Conservation (phyloP, 2,113 vertebrate genomes). For the Mellivora capensis region DNA sequence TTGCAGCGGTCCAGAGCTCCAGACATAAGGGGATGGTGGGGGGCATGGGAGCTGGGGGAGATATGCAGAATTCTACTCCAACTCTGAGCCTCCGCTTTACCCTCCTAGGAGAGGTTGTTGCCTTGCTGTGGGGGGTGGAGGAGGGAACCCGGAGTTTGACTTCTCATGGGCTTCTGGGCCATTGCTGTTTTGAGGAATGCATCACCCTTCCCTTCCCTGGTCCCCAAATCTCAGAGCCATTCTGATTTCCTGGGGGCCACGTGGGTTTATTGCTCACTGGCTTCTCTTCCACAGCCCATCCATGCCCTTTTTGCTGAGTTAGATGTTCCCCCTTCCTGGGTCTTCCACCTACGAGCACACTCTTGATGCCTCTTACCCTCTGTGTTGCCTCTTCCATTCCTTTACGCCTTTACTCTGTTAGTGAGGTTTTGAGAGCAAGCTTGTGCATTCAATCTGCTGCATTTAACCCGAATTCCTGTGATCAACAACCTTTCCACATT, state of each 20-base stretch:
- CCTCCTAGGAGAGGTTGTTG: neutral
- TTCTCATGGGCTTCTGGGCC: neutral
- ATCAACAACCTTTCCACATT: neutral
- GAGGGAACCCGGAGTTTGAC: neutral
- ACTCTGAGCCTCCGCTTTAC: neutral
- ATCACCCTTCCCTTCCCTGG: neutral
- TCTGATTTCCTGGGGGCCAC: neutral
- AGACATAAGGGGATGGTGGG: too few species aligned
- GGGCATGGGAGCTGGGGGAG: accelerated
- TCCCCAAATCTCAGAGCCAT: neutral
- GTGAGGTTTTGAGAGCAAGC: neutral
- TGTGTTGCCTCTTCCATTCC: neutral
- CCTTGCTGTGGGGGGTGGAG: neutral
- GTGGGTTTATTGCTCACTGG: neutral
- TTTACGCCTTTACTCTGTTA: neutral
- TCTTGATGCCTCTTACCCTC: neutral
- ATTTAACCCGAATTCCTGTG: neutral
- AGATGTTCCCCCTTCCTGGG: neutral
- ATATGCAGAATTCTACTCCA: neutral
- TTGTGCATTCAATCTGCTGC: neutral
- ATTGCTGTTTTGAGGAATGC: neutral
- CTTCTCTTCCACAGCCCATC: accelerated
- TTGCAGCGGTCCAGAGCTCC: neutral
- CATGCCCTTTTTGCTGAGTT: neutral
- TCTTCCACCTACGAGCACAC: neutral